Base-by-base conservation (phyloP, 1,140 invertebrate genomes). In the Branchinecta lindahli region DNA sequence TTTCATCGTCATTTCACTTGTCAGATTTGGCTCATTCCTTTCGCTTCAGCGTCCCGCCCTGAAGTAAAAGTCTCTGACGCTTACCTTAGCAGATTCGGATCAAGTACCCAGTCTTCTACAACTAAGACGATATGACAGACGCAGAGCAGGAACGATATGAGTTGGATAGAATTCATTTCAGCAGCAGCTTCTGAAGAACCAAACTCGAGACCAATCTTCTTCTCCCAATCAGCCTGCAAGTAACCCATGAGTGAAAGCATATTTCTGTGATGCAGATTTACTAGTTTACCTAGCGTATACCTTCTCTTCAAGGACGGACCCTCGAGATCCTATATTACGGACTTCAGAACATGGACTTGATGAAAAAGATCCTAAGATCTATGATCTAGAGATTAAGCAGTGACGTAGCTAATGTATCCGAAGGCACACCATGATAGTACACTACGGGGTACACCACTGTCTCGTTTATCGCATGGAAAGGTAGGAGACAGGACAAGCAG, bases 81-180 rank as follows among this genome's bases (percentile, higher is more conserved):
- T 73, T 77, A 86, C 86, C 85, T 84, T 9, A 88, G 74, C 69
- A 88, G 77, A 79, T 86, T 87, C 3, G 84, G 84, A 80, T 93
- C 91, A 20, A 88, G 82, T 76, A 91, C 91, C 86, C 87, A 91
- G 77, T 95, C 91, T 76, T 94, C 86, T 0, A 91, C 86, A 67
- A 92, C 83, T 69, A 96, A 83, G 7, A 95, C 82, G 0, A 93
- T 83, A 79, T 96, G 91, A 76, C 92, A 94, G n/a, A 94, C 86
- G 12, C 88, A 87, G 78, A 94, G 85, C 44, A 95, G 77, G 77
- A 92, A 92, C 8, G 91, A 86, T 33, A 88, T 83, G 67, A 90
- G 82, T 76, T 95, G 90, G 20, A 94, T 78, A 15, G 87, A 87
- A 72, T 89, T 85, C 44, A 90, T 80, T 77, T 89, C 86, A 68